These are phyloP conservation scores for Hydropotes inermis DNA, from an alignment of 2,113 vertebrate species.

Conservation along the genomic window DNA sequence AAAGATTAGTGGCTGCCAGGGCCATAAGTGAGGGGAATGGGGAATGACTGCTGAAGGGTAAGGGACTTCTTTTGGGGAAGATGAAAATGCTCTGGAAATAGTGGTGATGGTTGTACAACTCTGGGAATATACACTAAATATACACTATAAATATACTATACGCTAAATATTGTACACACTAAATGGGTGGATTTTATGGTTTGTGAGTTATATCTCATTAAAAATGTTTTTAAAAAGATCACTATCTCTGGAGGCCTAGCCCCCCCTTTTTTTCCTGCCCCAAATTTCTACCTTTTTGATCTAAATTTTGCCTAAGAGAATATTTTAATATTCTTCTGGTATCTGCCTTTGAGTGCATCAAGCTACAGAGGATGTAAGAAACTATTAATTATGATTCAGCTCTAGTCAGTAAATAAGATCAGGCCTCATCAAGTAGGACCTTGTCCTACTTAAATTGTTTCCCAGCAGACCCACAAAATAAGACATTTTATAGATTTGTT, in stretches of 20 bases:
- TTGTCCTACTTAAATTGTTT: background rate
- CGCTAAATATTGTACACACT: too few species aligned
- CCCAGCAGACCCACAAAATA: background rate
- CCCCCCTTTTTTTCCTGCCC: too few species aligned
- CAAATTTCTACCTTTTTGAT: background rate
- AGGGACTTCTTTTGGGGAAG: background rate
- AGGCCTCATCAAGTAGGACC: background rate
- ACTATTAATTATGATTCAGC: background rate
- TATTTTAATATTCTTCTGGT: background rate
- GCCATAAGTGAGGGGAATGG: background rate
- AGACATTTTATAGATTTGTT: background rate
- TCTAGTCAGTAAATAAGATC: background rate
- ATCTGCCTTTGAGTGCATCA: background rate
- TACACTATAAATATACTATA: too few species aligned
- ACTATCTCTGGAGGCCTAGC: background rate
- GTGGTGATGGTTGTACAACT: background rate
- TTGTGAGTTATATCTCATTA: background rate
- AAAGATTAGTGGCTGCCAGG: background rate
- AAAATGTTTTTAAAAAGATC: background rate
- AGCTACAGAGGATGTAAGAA: background rate
- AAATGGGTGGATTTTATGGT: background rate
- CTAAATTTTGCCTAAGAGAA: constrained; percentile 14
- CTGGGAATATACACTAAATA: background rate
- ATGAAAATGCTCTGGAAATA: background rate
- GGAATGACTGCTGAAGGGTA: background rate